These are phyloP conservation scores for Stichopus chloronotus DNA, from an alignment of 35 echinoderm and acorn worm genomes.

Conservation along the genomic window DNA sequence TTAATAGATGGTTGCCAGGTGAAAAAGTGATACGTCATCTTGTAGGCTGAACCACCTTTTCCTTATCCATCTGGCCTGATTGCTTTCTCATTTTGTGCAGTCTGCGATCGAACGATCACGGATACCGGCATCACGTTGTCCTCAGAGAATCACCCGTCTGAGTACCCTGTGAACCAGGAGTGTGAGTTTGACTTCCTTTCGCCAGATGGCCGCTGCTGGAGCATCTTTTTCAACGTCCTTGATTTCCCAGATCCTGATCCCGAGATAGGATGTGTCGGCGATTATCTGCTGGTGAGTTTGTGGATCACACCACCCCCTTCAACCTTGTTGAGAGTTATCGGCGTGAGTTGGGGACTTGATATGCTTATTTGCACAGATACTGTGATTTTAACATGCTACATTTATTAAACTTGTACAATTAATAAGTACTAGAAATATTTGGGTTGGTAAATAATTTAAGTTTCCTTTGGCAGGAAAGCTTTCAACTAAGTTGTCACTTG, in stretches of 20 bases:
- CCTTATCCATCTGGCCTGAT: no score
- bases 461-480: no score
- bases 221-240: not conserved
- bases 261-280: not conserved
- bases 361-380: not conserved
- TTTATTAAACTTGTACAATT: not conserved
- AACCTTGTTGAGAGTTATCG: no score
- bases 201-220: not conserved
- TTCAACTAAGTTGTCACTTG: no score
- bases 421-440: not conserved
- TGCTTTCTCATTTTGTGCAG: not conserved
- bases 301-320: not conserved
- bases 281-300: constrained; percentile 37
- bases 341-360: no score
- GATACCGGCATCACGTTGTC: not conserved
- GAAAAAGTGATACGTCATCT: no score
- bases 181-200: constrained; percentile 6
- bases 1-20: no score
- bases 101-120: not conserved
- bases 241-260: constrained; percentile 1
- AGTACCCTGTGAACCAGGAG: constrained; percentile 23
- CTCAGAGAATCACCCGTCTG: not conserved
- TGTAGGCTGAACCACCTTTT: no score
- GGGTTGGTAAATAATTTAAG: no score
- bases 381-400: not conserved